Base-by-base conservation (phyloP, 2,888 invertebrate species). In the Hirtodrosophila histrioides region DNA sequence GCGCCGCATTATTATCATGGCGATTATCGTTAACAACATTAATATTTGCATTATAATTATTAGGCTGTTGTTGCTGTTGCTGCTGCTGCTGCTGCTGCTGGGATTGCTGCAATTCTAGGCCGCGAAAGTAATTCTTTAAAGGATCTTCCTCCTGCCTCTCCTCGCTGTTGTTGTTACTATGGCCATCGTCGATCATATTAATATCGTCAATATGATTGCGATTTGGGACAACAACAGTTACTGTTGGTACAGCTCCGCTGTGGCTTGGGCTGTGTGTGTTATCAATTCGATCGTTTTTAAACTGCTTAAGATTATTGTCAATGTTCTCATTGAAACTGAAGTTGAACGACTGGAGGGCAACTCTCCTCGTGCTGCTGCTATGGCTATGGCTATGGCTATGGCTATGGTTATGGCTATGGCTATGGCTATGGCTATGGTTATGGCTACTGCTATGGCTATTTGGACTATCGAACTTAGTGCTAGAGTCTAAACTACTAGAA, bases 221-320 rank as follows among this genome's bases (percentile, higher is more conserved):
- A 79, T 80, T 60, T 23, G 58, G 23, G 7, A 44, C 54, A 70
- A 48, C 65, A 60, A 57, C 45, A 48, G 29, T 46, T 55, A 43
- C 37, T 33, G 63, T 54, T 56, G 48, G 40, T 24, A 31, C 49
- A 49, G 44, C 39, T 39, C 43, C 49, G 46, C 49, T 41, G 35
- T 24, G 9, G 2, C 48, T 57, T 35, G 36, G 10, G 60, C 49
- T 54, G 31, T 31, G 17, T 37, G 45, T 68, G 41, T 51, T 48
- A 55, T 82, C 77, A 83, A 87, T 87, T 85, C 85, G 87, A 83
- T 85, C 86, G 69, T 69, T 77, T 78, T 45, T 60, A 71, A 88
- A 72, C 73, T 86, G 71, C 85, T 89, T 89, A 87, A 88, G 79
- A 87, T 88, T 89, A 89, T 87, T 89, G 89, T 88, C 89, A 88